A percentile compares a stretch with the other conserved stretches of the same genome.
Evolutionary conservation across 2,888 invertebrate species (phyloP).

Genomic region (Zaprionus bogoriensis): DNA sequence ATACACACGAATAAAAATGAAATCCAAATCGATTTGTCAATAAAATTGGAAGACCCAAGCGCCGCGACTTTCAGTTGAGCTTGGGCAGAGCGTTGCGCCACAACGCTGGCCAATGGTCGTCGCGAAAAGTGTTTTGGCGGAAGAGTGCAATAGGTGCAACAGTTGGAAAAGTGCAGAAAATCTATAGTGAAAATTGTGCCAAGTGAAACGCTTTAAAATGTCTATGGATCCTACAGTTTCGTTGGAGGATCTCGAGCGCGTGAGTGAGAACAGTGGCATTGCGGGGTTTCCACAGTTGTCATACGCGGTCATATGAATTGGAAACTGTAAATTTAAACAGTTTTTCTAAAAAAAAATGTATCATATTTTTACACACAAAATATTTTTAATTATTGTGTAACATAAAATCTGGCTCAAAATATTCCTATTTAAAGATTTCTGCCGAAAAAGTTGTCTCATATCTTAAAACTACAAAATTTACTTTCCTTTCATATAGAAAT

Average conservation of each 20-base stretch:
- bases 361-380: too few relatives aligned
- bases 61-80: constrained; percentile 72
- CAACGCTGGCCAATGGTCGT: constrained; percentile 57
- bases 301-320: neutral
- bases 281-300: neutral
- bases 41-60: constrained; percentile 68
- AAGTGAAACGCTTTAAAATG: constrained; percentile 53
- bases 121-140: constrained; percentile 22
- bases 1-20: constrained; percentile 13
- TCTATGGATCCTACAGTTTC: constrained; percentile 80
- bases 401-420: too few relatives aligned
- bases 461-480: too few relatives aligned
- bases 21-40: constrained; percentile 78
- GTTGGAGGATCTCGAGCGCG: constrained; percentile 80
- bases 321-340: neutral
- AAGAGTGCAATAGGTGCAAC: too few relatives aligned
- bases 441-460: too few relatives aligned
- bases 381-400: too few relatives aligned
- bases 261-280: constrained; percentile 49
- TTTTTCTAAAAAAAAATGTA: too few relatives aligned
- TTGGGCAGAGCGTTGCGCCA: constrained; percentile 67
- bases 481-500: too few relatives aligned
- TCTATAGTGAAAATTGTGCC: neutral
- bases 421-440: too few relatives aligned
- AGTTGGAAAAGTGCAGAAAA: constrained; percentile 19